A percentile compares a stretch with the other conserved stretches of the same genome.
phyloP scores from a whole-genome alignment of 2,888 invertebrate genomes.

The Eupithecia pulchellata region DNA sequence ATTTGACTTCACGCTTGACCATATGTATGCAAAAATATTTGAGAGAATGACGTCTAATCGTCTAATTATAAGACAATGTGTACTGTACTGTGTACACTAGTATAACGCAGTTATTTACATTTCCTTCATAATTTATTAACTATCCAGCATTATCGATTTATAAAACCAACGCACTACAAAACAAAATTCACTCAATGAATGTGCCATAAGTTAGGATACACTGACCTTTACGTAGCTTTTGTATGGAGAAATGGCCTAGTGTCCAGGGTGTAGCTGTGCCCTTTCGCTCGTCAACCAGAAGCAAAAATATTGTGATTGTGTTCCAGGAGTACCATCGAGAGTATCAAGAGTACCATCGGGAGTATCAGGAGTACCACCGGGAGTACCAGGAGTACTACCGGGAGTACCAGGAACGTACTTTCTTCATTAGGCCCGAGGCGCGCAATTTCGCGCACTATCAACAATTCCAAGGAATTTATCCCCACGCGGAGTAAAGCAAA shows the following conservation, averaged over 20 bases:
- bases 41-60: no score
- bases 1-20: no score
- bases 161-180: neutral
- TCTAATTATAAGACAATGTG: no score
- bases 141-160: no score
- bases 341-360: slow-evolving; percentile 33
- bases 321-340: slow-evolving; percentile 29
- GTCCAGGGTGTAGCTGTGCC: neutral
- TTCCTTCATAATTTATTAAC: no score
- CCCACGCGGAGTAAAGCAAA: slow-evolving; percentile 78
- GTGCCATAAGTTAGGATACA: neutral
- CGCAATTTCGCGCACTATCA: slow-evolving; percentile 75
- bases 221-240: neutral
- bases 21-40: no score
- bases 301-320: neutral
- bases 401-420: slow-evolving; percentile 40
- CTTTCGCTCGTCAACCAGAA: neutral
- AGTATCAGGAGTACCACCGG: slow-evolving; percentile 35
- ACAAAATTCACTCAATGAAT: neutral
- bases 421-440: slow-evolving; percentile 59
- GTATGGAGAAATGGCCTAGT: neutral
- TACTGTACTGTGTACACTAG: no score
- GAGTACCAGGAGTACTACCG: slow-evolving; percentile 38
- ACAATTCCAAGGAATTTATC: slow-evolving; percentile 80
- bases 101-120: no score